Evolutionary conservation across 2,113 vertebrate genomes (phyloP), one percentile per base, ranked within the genome.

Genomic region (Dolichotis patagonum): DNA sequence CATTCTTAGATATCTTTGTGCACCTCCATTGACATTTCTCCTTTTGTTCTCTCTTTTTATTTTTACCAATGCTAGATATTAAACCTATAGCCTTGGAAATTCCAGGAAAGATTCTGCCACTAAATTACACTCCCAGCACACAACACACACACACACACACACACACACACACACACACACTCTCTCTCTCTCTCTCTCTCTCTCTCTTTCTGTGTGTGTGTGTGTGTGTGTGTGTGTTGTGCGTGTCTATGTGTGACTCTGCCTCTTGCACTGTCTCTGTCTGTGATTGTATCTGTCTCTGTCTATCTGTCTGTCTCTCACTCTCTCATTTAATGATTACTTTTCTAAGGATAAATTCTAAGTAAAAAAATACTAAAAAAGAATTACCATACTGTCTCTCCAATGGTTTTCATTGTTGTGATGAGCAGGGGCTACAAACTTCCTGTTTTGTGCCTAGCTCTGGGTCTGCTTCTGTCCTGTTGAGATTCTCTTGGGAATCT

Each of bases 371-470:
- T 9, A 1, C 4, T 32, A 14, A 24, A 2, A 54, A 35, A 30
- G 43, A 78, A 1, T 9, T 22, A 26, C 43, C 43, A 17, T 12
- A 12, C 38, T 69, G 12, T 22, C 65, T 52, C 41, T 32, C 41
- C 32, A 28, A 4, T 1, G 5, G 5, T 30, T 78, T 43, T 6
- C 35, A 28, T 65, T 5, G n/a, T 49, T 14, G 6, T 0, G 14
- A 20, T 24, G 17, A 2, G 11, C 1, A 9, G 1, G 1, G 7
- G 19, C 5, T 52, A 12, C 22, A 20, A 0, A 1, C 38, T 65
- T 54, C 12, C 32, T 62, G 22, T 43, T 63, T 30, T n/a, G 26
- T 5, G 19, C 24, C 14, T 43, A 0, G 1, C 24, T 14, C 75
- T 75, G 3, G 52, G 32, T 56, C 49, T 12, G 1, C 26, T 28